Evolutionary conservation across 1,140 invertebrate genomes (phyloP).

Genomic region (Melitaea cinxia): DNA sequence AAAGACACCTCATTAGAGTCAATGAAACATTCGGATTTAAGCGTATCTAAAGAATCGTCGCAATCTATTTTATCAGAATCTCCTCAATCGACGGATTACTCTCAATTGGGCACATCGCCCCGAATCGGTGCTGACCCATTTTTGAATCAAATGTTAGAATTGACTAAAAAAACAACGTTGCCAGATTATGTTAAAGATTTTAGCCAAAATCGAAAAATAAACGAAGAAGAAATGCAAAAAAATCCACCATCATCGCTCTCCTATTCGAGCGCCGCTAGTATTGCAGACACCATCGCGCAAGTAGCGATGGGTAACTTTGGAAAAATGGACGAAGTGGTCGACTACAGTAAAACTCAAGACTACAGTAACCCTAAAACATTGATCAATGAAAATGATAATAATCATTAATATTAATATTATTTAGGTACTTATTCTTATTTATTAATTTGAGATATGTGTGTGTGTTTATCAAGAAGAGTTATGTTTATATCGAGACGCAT

Average conservation of each 20-base stretch:
- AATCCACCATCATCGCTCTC: slow-evolving; percentile 65
- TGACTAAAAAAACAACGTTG: slow-evolving; percentile 79
- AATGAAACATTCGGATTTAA: slow-evolving; percentile 57
- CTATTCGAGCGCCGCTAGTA: slow-evolving; percentile 68
- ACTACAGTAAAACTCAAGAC: slow-evolving; percentile 71
- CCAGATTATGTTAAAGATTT: slow-evolving; percentile 74
- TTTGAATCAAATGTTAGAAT: slow-evolving; percentile 79
- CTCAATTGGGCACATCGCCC: slow-evolving; percentile 56
- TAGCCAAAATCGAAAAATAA: slow-evolving; percentile 68
- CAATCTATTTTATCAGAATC: slow-evolving; percentile 60
- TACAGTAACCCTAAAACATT: slow-evolving; percentile 55
- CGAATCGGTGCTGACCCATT: slow-evolving; percentile 72
- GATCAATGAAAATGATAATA: slow-evolving; percentile 62
- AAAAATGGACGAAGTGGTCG: slow-evolving; percentile 66
- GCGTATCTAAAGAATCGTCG: slow-evolving; percentile 55
- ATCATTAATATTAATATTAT: not conserved
- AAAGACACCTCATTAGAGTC: slow-evolving; percentile 64
- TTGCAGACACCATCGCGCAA: slow-evolving; percentile 72
- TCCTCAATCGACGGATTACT: slow-evolving; percentile 59
- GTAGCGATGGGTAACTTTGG: slow-evolving; percentile 73
- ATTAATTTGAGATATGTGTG: not conserved
- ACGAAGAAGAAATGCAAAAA: slow-evolving; percentile 66
- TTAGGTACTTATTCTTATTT: not conserved
- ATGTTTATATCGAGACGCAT: not conserved
- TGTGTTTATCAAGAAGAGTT: not conserved